These are phyloP conservation scores for Mustelus asterias DNA, from an alignment of 2,113 vertebrate genomes.

Conservation along the genomic window DNA sequence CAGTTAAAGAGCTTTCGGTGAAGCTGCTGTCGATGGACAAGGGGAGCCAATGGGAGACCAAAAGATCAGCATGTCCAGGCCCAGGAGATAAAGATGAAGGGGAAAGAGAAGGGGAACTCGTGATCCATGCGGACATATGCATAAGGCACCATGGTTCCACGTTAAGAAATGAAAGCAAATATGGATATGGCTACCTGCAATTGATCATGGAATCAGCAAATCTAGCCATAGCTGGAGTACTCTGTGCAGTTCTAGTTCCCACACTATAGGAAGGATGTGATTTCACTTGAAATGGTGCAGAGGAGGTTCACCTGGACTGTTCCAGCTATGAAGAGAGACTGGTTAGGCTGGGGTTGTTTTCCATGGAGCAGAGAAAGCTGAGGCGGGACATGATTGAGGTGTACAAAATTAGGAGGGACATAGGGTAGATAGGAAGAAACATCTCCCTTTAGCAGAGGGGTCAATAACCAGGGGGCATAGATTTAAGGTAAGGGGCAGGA, in stretches of 20 bases:
- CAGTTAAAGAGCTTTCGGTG: background rate
- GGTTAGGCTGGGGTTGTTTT: too few relatives aligned
- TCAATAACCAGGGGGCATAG: too few relatives aligned
- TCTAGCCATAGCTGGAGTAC: background rate
- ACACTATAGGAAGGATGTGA: too few relatives aligned
- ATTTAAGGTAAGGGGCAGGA: too few relatives aligned
- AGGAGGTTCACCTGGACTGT: too few relatives aligned
- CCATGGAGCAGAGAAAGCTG: too few relatives aligned
- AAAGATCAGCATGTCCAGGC: background rate
- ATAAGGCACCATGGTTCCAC: background rate
- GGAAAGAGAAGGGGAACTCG: background rate
- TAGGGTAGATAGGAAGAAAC: too few relatives aligned
- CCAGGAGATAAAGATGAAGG: background rate
- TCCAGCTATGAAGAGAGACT: too few relatives aligned
- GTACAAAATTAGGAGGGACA: too few relatives aligned
- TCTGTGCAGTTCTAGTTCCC: background rate
- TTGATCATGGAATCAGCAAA: background rate
- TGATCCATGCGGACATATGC: background rate
- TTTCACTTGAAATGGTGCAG: too few relatives aligned
- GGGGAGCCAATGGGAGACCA: background rate
- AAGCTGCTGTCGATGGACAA: background rate
- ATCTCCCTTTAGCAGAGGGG: too few relatives aligned
- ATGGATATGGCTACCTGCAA: background rate
- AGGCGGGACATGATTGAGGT: too few relatives aligned
- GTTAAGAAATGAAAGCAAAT: background rate